A percentile compares a stretch with the other conserved stretches of the same genome.
These are phyloP conservation scores for Xiphydria camelus DNA, from an alignment of 2,888 invertebrate species.

Conservation along the genomic window DNA sequence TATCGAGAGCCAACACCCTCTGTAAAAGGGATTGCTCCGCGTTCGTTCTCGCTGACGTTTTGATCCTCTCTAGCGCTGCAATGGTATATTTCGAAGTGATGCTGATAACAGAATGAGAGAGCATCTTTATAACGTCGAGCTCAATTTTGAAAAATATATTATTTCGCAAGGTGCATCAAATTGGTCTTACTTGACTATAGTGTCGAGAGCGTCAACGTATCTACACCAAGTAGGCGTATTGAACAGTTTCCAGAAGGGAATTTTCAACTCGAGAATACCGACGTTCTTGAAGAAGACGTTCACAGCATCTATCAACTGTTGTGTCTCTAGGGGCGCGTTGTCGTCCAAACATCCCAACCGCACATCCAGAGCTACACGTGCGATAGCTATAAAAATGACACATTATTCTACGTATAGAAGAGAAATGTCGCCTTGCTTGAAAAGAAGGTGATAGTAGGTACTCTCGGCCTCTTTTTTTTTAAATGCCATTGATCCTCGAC, in stretches of 20 bases:
- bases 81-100: constrained; percentile 68
- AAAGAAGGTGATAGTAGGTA: too few relatives aligned
- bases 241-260: constrained; percentile 71
- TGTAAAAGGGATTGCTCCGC: constrained; percentile 67
- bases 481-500: too few relatives aligned
- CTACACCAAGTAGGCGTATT: constrained; percentile 66
- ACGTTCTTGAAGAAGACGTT: constrained; percentile 70
- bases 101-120: constrained; percentile 56
- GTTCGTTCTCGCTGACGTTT: constrained; percentile 32
- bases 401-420: too few relatives aligned
- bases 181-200: constrained; percentile 69
- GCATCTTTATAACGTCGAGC: neutral
- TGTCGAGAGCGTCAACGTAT: constrained; percentile 70
- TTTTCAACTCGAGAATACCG: constrained; percentile 66
- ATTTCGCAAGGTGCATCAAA: constrained; percentile 7
- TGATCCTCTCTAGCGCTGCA: constrained; percentile 59
- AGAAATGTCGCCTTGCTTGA: too few relatives aligned
- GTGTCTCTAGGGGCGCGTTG: constrained; percentile 61
- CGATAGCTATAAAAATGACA: constrained; percentile 65
- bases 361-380: constrained; percentile 68
- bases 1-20: constrained; percentile 64
- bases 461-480: too few relatives aligned
- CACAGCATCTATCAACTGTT: constrained; percentile 68
- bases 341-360: constrained; percentile 68
- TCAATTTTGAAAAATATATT: constrained; percentile 8